Base-by-base conservation (phyloP, 2,797 vertebrate species). In the Pangasius mekongensis region DNA sequence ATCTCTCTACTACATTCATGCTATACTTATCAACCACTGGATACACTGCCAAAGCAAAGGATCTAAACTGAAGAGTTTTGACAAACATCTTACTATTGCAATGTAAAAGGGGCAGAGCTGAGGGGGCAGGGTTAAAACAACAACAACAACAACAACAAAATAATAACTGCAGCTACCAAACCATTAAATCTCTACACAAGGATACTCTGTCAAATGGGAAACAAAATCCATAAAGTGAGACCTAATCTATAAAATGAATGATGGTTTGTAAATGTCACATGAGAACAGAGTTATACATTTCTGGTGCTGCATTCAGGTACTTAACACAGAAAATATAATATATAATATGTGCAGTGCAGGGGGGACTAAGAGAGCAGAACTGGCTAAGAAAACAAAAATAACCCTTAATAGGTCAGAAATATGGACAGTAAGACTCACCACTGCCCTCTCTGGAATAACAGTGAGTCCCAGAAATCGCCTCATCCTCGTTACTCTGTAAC, bases 401-500 rank as follows among this genome's bases (percentile, higher is more conserved):
- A 77, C 24, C 47, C 2, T 77, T 52, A 81, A 27, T 10, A 47
- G 27, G 60, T 49, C 52, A 27, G 0, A 33, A 52, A 47, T 36
- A 30, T 11, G 39, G 9, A 9, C n/a, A 69, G 64, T 14, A 27
- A 56, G 64, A 82, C 95, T 95, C 91, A 96, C 96, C 95, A 0
- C 67, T 90, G 52, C 91, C 90, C 62, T 88, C 69, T 93, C 92
- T 94, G 83, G 92, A 94, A 11, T 87, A 91, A 74, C 91, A 91
- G 54, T 49, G 60, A 66, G 86, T 87, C 36, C 83, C 90, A 66
- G 90, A 36, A 52, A 86, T 78, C 27, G 94, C 91, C 88, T 99
- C 98, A 80, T 97, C 98, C 84, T 99, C 98, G 11, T 97, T 98
- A 91, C 97, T 98, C 93, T 97, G 98, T 91, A 99, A 97, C 98